These are phyloP conservation scores for Caenorhabditis inopinata DNA, from an alignment of 1,140 invertebrate genomes.

Conservation along the genomic window DNA sequence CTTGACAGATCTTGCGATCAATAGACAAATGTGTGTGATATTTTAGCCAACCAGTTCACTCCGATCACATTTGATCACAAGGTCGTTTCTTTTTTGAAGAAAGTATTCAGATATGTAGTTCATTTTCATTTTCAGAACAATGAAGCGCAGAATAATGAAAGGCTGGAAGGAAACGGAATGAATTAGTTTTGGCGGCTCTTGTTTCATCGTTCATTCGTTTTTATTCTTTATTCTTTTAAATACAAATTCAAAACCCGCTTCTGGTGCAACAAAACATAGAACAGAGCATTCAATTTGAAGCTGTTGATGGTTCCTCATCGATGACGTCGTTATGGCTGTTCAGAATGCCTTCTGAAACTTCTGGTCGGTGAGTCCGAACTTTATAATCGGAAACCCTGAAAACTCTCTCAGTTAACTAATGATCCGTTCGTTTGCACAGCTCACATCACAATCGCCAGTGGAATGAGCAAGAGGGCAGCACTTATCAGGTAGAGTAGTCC, in stretches of 20 bases:
- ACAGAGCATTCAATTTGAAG: background rate
- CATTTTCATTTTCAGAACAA: no score
- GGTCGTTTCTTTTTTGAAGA: no score
- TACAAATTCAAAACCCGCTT: background rate
- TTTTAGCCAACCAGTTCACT: background rate
- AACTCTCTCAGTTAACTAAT: background rate
- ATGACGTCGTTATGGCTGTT: slow-evolving; percentile 17
- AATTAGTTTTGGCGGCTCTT: no score
- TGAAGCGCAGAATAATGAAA: no score
- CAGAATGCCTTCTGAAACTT: slow-evolving; percentile 2
- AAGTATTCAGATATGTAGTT: no score
- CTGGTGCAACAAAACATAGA: background rate
- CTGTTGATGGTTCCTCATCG: background rate
- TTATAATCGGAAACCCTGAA: background rate
- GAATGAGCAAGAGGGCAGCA: slow-evolving; percentile 7
- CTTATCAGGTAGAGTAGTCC: slow-evolving; percentile 45
- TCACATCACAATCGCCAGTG: slow-evolving; percentile 17
- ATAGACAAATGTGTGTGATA: background rate
- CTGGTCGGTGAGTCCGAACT: background rate
- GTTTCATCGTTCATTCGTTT: no score
- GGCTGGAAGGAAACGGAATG: no score
- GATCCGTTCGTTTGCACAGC: background rate
- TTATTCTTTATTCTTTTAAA: background rate
- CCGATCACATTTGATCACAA: background rate
- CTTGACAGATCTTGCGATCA: no score